Base-by-base conservation (phyloP, 2,888 invertebrate species). In the Eristalis tenax region DNA sequence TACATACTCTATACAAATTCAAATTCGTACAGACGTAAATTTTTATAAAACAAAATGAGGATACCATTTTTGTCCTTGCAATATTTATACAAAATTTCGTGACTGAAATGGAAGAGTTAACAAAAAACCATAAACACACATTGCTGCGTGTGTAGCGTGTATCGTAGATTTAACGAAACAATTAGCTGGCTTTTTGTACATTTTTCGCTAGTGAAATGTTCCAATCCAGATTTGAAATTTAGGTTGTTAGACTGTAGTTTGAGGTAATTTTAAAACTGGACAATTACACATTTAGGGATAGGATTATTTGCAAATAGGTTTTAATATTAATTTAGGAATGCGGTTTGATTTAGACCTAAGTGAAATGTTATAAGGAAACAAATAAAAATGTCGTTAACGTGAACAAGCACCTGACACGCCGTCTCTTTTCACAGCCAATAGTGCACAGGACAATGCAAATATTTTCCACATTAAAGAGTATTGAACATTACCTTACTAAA, bases 41-140 rank as follows among this genome's bases (percentile, higher is more conserved):
- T 35, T 50, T 4, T 61, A 69, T 66, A 56, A 8, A 4, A 32
- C 1, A 32, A 68, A 59, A 23, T 40, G 4, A n/a, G 32, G 32
- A 73, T 35, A 50, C 57, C 50, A n/a, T 32, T 73, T 26, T 35
- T 43, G 28, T 69, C 65, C 68, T 71, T 73, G 76, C 81, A 85
- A 81, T 77, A 85, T 77, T 77, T 73, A 79, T 76, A 80, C 23
- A 80, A 74, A 76, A 69, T 73, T 81, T 85, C 77, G 64, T 81
- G 85, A 85, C 81, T 85, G 85, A 85, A 32, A 71, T 22, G 32
- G n/a, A 10, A 64, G 40, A 71, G 71, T 71, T 70, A 70, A 79
- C 71, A 65, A 79, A 71, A 32, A 26, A 15, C 26, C 38, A 26
- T 68, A 63, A 38, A 18, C 28, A 35, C 38, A 71, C 56, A 35